phyloP scores from a whole-genome alignment of 2,797 vertebrate genomes.

The Lemur catta region DNA sequence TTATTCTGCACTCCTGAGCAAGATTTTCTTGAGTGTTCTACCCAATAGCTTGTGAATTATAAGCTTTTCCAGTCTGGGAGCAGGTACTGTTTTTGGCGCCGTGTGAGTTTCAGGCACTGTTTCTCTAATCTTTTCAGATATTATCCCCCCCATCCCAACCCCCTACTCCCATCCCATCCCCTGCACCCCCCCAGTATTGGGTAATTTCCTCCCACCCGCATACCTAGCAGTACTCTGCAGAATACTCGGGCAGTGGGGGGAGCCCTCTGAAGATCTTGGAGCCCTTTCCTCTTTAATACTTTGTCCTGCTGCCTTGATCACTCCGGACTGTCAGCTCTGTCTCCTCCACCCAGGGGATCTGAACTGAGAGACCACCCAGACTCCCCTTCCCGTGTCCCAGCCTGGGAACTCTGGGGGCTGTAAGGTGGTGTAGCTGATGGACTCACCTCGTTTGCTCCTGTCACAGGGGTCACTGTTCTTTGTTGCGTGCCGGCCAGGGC shows the following conservation, averaged over 20 bases:
- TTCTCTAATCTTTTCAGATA: background rate
- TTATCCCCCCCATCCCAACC: background rate
- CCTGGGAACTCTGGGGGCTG: background rate
- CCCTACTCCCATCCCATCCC: too few species aligned
- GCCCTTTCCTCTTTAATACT: background rate
- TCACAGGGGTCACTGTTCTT: too few species aligned
- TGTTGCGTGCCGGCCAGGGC: background rate
- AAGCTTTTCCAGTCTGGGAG: background rate
- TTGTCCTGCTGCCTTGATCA: background rate
- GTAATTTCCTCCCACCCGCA: background rate
- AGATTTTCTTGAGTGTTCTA: background rate
- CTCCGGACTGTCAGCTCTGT: background rate
- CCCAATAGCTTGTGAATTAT: background rate
- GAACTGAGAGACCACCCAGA: too few species aligned
- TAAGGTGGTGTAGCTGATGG: accelerated
- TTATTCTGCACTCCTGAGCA: background rate
- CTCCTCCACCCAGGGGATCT: background rate
- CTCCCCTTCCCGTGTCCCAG: accelerated
- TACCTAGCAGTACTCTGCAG: background rate
- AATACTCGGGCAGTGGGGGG: accelerated
- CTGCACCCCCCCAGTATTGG: background rate
- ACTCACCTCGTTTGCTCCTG: accelerated
- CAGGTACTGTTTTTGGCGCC: background rate
- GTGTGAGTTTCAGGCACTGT: background rate
- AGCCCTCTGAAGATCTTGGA: background rate